A percentile compares a stretch with the other conserved stretches of the same genome.
phyloP scores from a whole-genome alignment of 2,888 invertebrate species.

The Noctua fimbriata region DNA sequence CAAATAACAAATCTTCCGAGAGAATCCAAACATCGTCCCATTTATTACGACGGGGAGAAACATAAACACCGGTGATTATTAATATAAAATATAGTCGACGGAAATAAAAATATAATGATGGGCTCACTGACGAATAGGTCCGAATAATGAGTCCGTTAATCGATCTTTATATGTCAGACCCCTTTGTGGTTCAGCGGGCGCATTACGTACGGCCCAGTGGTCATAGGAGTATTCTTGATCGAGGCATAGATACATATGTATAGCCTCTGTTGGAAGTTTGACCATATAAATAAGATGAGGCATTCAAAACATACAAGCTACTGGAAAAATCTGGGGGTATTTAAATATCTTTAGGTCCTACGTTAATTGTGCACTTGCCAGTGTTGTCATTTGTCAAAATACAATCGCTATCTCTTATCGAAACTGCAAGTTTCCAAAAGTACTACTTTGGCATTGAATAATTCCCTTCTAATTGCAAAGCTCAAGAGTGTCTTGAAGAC shows the following conservation, averaged over 20 bases:
- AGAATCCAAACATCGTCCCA: conserved; percentile 54
- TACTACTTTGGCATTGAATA: neutral
- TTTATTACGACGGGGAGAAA: conserved; percentile 57
- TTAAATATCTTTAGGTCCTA: neutral
- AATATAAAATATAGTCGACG: conserved; percentile 46
- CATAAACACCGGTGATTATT: conserved; percentile 63
- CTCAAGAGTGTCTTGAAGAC: neutral
- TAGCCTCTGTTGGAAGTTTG: conserved; percentile 12
- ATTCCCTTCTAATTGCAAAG: neutral
- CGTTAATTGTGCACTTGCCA: neutral
- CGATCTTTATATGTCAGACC: conserved; percentile 49
- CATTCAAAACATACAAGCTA: neutral
- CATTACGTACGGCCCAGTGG: conserved; percentile 43
- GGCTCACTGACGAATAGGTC: conserved; percentile 17
- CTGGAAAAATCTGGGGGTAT: neutral
- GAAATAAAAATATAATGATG: conserved; percentile 47
- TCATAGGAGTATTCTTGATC: conserved; percentile 21
- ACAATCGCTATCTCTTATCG: neutral
- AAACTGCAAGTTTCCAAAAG: neutral
- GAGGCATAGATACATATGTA: neutral
- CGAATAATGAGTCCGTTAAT: conserved; percentile 29
- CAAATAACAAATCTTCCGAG: conserved; percentile 46
- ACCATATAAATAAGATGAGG: neutral
- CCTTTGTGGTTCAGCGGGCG: conserved; percentile 43
- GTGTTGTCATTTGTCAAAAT: neutral